Conservation (phyloP, 2,113 vertebrate genomes). For the Hiodon alosoides region DNA sequence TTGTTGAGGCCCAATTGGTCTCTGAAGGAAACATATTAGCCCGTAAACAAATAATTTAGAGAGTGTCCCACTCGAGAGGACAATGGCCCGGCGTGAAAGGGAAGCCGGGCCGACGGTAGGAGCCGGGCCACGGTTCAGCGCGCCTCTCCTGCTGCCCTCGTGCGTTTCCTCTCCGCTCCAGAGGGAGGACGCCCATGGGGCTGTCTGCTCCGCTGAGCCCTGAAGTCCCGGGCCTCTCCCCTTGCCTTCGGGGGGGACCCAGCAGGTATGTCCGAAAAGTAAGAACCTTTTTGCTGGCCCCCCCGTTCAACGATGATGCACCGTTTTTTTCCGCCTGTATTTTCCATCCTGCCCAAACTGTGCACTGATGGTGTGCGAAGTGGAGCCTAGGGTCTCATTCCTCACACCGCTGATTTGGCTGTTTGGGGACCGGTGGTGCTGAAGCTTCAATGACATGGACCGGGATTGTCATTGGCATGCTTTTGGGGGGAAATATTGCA, state of each 20-base stretch:
- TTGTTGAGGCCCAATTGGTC: conserved; percentile 1
- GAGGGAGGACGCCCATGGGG: neutral
- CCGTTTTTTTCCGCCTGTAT: too few relatives aligned
- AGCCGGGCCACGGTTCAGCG: neutral
- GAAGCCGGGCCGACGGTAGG: neutral
- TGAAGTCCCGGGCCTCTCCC: neutral
- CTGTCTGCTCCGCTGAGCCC: conserved; percentile 1
- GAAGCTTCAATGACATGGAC: too few relatives aligned
- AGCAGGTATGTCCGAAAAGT: neutral
- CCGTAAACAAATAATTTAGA: conserved; percentile 22
- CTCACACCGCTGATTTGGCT: neutral
- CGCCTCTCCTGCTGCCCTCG: conserved; percentile 6
- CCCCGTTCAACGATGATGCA: neutral
- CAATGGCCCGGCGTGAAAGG: conserved; percentile 1
- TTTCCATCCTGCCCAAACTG: neutral
- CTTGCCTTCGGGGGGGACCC: neutral
- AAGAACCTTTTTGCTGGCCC: conserved; percentile 3
- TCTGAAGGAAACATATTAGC: conserved; percentile 18
- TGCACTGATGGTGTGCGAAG: conserved; percentile 2
- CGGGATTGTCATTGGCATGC: too few relatives aligned
- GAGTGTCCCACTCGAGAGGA: conserved; percentile 16
- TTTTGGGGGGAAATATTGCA: too few relatives aligned
- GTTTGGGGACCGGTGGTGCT: neutral
- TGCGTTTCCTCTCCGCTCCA: neutral
- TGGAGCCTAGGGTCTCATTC: neutral